These are phyloP conservation scores for Bettongia penicillata DNA, from an alignment of 2,113 vertebrate genomes.

Conservation along the genomic window DNA sequence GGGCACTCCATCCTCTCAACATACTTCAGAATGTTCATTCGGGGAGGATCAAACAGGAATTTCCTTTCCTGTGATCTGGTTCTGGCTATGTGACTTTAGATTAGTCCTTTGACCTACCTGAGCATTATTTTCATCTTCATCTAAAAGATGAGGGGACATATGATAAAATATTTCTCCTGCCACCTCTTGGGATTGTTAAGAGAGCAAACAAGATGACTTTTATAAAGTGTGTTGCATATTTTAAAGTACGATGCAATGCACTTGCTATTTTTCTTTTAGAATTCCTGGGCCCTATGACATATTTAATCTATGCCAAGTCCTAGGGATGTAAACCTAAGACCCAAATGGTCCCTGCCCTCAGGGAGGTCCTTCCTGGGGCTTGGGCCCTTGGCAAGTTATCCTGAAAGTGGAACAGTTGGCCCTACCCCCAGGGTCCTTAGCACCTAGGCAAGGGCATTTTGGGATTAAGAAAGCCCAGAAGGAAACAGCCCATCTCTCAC, in stretches of 20 bases:
- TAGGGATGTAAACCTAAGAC: background rate
- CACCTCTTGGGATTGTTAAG: constrained; percentile 2
- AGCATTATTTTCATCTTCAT: background rate
- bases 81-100: background rate
- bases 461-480: constrained; percentile 59
- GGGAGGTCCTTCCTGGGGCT: background rate
- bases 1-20: background rate
- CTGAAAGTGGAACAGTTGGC: constrained; percentile 34
- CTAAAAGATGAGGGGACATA: background rate
- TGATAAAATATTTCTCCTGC: background rate
- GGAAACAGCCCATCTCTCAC: constrained; percentile 31
- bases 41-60: background rate
- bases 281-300: background rate
- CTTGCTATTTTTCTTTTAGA: constrained; percentile 8
- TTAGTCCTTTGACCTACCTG: background rate
- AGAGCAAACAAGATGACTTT: background rate
- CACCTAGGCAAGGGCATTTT: constrained; percentile 28
- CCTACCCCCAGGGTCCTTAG: constrained; percentile 33
- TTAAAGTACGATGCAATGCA: background rate
- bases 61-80: background rate
- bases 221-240: background rate
- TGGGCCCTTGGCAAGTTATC: background rate
- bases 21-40: background rate
- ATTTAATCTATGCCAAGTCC: background rate
- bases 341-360: background rate